Base-by-base conservation (phyloP, 30 jellyfish, hydroid and myxozoan genomes). In the Rhopilema esculentum region DNA sequence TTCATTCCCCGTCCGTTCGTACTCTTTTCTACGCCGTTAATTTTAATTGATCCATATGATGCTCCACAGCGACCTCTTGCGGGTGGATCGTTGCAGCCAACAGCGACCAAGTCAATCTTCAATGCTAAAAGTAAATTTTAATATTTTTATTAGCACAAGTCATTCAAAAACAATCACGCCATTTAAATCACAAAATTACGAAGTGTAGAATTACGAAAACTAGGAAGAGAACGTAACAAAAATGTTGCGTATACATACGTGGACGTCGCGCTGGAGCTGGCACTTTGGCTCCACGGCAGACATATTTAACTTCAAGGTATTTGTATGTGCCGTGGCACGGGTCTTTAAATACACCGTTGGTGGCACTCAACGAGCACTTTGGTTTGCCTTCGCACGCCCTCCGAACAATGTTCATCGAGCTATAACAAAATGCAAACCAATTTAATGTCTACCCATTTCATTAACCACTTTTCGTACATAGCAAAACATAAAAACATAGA, bases 1-100 rank as follows among this genome's bases (percentile, higher is more conserved):
- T 86, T 86, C 84, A 86, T 49, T 66, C 95, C 95, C 1, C 95
- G 84, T 16, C 74, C 66, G 79, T 86, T 76, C 17, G 69, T 27
- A 50, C 95, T 86, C 71, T 86, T 86, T 29, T 86, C 95, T 4
- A 76, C 89, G 16, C 95, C 95, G 52, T 75, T 65, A 67, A 86
- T 69, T 27, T 86, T 86, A 84, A 86, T 86, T 16, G 95, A 76
- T 31, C 95, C 95, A 19, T 28, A 27, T 27, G 95, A 32, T 49
- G 77, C 82, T 16, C 89, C 89, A 78, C 95, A 86, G n/a, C 88
- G 78, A 4, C 95, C 95, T 51, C 80, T 75, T 31, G 89, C 89
- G 15, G 89, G 89, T 20, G 89, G 95, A 40, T 86, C 95, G 21
- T 86, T 68, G 79, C 95, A 86, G 17, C 95, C 95, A n/a, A 75